Base-by-base conservation (phyloP, 2,113 vertebrate species). In the Ibidorhyncha struthersii region DNA sequence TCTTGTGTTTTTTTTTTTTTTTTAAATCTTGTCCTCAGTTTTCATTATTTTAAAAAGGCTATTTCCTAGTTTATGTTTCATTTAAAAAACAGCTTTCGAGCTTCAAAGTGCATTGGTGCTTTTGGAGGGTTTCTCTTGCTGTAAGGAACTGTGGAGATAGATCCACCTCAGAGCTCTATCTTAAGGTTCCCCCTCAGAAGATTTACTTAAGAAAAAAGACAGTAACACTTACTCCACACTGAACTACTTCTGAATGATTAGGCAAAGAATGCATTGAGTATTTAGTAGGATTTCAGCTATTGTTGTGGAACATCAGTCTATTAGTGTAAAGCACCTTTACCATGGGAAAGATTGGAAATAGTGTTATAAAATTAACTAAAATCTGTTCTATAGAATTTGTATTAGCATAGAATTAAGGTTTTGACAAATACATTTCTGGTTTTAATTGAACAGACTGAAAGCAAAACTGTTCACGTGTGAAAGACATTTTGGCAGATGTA, bases 361-460 rank as follows among this genome's bases (percentile, higher is more conserved):
- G 6, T 40, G 52, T 72, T 69, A 89, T 52, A 67, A 87, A 95
- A 78, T 52, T 62, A 83, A 29, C 45, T 76, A 43, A 65, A 77
- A 89, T 81, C 8, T 93, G 59, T 73, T 81, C 50, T 76, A 19
- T 47, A 88, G n/a, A 81, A 61, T 69, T 86, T 72, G 13, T 74
- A 67, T 85, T 74, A 70, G 14, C 27, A 82, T 70, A 83, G 18
- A 74, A 86, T 80, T 96, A 84, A 76, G 26, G 15, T 77, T 85
- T 96, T 93, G 77, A 92, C 14, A 91, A 94, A 89, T 66, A 49
- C 27, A 36, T 72, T 89, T 93, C 56, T 93, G n/a, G 3, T 88
- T 97, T 93, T 93, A 96, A 82, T 90, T 86, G 49, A 79, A 73
- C 47, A 89, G 74, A 86, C 79, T 94, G 89, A 95, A 90, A 83